These are phyloP conservation scores for Odontomachus brunneus DNA, from an alignment of 1,140 invertebrate species.

Conservation along the genomic window DNA sequence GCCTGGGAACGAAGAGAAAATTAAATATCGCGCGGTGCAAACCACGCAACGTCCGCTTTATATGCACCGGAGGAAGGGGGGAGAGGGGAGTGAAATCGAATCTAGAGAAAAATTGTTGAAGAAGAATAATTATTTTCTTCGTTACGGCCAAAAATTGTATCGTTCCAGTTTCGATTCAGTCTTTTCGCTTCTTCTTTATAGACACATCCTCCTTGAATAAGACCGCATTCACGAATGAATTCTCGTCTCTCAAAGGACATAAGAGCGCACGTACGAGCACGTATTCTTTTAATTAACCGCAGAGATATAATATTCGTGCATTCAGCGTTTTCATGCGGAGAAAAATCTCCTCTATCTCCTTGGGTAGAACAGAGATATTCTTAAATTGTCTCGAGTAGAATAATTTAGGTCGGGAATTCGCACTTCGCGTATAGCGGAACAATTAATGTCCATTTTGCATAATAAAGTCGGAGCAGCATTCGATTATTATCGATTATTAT, in stretches of 20 bases:
- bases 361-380: too few species aligned
- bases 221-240: not conserved
- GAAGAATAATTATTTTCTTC: constrained; percentile 12
- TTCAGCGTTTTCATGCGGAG: too few species aligned
- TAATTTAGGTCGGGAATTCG: too few species aligned
- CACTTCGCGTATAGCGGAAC: too few species aligned
- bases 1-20: constrained; percentile 38
- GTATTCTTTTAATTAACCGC: too few species aligned
- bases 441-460: not conserved
- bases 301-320: too few species aligned
- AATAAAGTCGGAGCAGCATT: not conserved
- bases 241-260: not conserved
- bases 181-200: not conserved
- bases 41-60: not conserved
- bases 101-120: constrained; percentile 17
- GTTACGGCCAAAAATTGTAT: not conserved
- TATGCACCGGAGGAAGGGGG: not conserved
- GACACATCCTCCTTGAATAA: not conserved
- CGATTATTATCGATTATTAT: too few species aligned
- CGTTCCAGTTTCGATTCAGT: not conserved
- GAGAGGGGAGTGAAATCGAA: constrained; percentile 1
- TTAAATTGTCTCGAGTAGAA: too few species aligned
- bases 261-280: too few species aligned
- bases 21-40: constrained; percentile 41
- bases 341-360: too few species aligned